Percentiles rank a stretch among this genome's conserved stretches.
Evolutionary conservation across 2,888 invertebrate species (phyloP).

Genomic region (Idaea biselata): DNA sequence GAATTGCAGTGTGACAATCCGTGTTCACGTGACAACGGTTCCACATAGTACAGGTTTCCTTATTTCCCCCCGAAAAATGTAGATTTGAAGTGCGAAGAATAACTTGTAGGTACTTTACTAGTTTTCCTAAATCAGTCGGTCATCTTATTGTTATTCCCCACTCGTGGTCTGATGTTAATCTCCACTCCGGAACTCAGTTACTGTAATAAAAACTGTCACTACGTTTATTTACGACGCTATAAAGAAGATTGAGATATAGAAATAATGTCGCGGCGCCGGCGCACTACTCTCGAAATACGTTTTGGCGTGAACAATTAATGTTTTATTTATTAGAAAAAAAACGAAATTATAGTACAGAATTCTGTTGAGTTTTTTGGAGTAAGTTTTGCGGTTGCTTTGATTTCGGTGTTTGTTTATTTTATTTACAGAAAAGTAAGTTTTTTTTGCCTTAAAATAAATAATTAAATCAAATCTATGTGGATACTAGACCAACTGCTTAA

Average conservation of each 20-base stretch:
- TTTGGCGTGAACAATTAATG: background rate
- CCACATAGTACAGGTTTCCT: background rate
- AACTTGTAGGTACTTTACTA: background rate
- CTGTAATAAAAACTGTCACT: constrained; percentile 73
- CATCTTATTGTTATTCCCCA: constrained; percentile 54
- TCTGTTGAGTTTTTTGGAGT: background rate
- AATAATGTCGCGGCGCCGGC: constrained; percentile 44
- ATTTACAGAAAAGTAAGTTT: background rate
- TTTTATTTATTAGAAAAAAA: background rate
- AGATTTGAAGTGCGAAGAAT: background rate
- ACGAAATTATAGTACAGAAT: background rate
- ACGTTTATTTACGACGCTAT: constrained; percentile 70
- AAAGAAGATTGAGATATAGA: constrained; percentile 64
- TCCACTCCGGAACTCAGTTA: constrained; percentile 61
- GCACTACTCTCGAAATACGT: constrained; percentile 20
- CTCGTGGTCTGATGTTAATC: constrained; percentile 62
- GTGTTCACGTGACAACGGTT: no score
- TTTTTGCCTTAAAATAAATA: no score
- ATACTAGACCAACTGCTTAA: no score
- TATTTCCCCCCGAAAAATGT: background rate
- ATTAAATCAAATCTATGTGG: no score
- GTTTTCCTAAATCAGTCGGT: background rate
- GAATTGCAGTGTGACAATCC: no score
- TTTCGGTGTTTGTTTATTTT: background rate
- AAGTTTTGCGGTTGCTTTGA: background rate